These are phyloP conservation scores for Hyposoter dolosus DNA, from an alignment of 2,888 invertebrate genomes.

Conservation along the genomic window DNA sequence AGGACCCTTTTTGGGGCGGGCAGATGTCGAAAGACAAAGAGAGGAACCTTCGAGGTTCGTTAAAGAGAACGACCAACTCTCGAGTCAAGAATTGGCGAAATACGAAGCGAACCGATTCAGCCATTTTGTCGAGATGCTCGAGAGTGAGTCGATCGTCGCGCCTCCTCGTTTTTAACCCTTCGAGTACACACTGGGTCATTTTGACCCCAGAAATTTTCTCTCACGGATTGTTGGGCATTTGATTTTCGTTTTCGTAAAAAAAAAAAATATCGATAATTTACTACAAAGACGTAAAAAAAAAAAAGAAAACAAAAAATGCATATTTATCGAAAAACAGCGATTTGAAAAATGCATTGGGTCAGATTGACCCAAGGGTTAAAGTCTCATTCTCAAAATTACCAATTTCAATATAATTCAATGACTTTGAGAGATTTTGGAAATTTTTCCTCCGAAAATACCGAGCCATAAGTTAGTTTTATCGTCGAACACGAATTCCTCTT, in stretches of 20 bases:
- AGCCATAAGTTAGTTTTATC: not conserved
- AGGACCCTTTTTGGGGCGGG: constrained; percentile 18
- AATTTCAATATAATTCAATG: not conserved
- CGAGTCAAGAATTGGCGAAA: not conserved
- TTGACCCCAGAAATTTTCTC: too few species aligned
- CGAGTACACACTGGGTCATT: too few species aligned
- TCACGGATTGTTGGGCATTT: too few species aligned
- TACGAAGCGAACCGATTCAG: not conserved
- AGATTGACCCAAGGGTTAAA: too few species aligned
- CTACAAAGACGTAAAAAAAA: too few species aligned
- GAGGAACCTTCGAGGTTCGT: constrained; percentile 15
- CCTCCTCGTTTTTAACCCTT: not conserved
- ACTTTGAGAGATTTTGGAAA: not conserved
- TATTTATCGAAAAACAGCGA: too few species aligned
- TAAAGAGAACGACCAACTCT: not conserved
- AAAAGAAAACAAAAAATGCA: too few species aligned
- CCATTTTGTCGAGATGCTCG: not conserved
- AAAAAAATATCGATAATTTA: too few species aligned
- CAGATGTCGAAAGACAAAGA: constrained; percentile 34
- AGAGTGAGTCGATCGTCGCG: not conserved
- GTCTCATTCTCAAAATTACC: not conserved
- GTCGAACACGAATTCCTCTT: not conserved
- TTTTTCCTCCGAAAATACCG: not conserved
- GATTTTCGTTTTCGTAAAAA: too few species aligned
- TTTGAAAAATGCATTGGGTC: too few species aligned